phyloP scores from a whole-genome alignment of 37 sponge, comb jelly and placozoan species.

The Diacarnus erythraeanus region DNA sequence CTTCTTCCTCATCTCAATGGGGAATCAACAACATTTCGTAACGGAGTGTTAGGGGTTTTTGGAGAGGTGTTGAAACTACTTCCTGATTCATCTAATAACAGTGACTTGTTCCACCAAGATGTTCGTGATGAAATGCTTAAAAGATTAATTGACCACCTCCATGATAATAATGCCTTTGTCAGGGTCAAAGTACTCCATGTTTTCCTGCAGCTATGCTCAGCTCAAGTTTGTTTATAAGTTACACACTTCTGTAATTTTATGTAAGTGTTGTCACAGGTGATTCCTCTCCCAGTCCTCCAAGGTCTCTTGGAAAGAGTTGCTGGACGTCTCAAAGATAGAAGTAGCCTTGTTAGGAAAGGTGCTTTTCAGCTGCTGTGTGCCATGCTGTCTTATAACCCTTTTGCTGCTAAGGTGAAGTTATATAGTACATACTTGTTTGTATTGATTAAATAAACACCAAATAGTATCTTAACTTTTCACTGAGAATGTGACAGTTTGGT shows the following conservation, averaged over 20 bases:
- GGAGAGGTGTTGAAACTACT: slow-evolving; percentile 61
- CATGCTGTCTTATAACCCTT: slow-evolving; percentile 78
- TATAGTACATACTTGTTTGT: too few relatives aligned
- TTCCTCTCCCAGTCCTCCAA: slow-evolving; percentile 72
- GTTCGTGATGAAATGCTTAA: slow-evolving; percentile 74
- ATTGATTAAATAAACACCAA: not conserved
- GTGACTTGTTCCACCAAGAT: slow-evolving; percentile 16
- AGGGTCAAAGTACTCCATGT: slow-evolving; percentile 84
- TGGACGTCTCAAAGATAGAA: slow-evolving; percentile 84
- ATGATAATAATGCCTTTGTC: slow-evolving; percentile 97
- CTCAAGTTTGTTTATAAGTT: slow-evolving; percentile 33
- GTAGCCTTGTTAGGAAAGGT: slow-evolving; percentile 77
- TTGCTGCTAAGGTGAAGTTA: slow-evolving; percentile 57
- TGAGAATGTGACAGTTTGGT: not conserved
- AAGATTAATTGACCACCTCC: slow-evolving; percentile 74
- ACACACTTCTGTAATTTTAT: not conserved
- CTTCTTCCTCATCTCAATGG: slow-evolving; percentile 86
- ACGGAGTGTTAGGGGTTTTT: slow-evolving; percentile 79
- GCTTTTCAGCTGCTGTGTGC: slow-evolving; percentile 78
- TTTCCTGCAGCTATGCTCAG: slow-evolving; percentile 55
- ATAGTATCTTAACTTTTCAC: too few relatives aligned
- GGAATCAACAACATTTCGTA: slow-evolving; percentile 88
- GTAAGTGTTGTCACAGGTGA: slow-evolving; percentile 28
- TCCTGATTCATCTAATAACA: slow-evolving; percentile 4
- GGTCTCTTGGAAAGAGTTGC: slow-evolving; percentile 46